Base-by-base conservation (phyloP, 2,797 vertebrate genomes). In the Lacerta viridis region DNA sequence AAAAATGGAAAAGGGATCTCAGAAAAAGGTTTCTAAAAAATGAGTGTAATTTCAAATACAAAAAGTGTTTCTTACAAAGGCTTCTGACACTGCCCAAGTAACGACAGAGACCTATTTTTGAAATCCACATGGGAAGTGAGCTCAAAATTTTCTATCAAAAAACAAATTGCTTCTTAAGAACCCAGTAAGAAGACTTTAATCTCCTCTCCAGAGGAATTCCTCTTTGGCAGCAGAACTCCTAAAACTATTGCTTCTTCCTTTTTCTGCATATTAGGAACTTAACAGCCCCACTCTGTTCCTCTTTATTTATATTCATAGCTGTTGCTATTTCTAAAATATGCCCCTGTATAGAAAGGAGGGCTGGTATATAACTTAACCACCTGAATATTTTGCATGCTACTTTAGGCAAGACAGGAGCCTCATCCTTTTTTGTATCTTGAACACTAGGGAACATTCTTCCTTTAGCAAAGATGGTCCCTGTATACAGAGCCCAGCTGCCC, bases 151-250 rank as follows among this genome's bases (percentile, higher is more conserved):
- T 86, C 86, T 82, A 88, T 87, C 89, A 90, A 88, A 90, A 87
- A 84, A 84, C 81, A 90, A 90, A 90, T 88, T 85, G 86, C 79
- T 83, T 81, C 80, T 88, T 82, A 84, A 88, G 78, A 85, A 43
- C 5, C 69, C 71, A 75, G 39, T 88, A 69, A 71, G 71, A 85
- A 64, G 74, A 82, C 83, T 85, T 90, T 90, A 78, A 83, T 88
- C 86, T 90, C 83, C 78, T 88, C 83, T 78, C 83, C 71, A n/a
- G 83, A 88, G 86, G 80, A 88, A 88, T 85, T 85, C 79, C 74
- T 85, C 41, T 69, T 85, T 82, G 72, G n/a, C 78, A 82, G 72
- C 64, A 76, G 43, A 90, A 78, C 78, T 86, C 84, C 66, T 64
- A 81, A 84, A 82, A 61, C 61, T 77, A 78, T 69, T 61, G 29